These are phyloP conservation scores for Bombylius discolor DNA, from an alignment of 2,888 invertebrate species.

Conservation along the genomic window DNA sequence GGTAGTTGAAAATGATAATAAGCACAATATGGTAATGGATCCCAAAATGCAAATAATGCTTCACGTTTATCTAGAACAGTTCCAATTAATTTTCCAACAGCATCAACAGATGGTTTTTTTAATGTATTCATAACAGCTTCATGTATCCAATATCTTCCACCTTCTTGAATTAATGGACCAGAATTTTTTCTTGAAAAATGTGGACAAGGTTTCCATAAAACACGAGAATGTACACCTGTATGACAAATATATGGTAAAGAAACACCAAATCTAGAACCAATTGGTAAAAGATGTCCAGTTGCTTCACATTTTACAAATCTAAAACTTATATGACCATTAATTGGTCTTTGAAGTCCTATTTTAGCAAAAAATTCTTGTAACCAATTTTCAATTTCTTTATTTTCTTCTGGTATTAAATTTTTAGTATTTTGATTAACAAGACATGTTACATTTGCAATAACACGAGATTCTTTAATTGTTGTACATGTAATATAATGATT, in stretches of 20 bases:
- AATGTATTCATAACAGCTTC: constrained; percentile 42
- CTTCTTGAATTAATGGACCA: constrained; percentile 37
- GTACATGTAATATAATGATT: constrained; percentile 71
- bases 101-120: constrained; percentile 37
- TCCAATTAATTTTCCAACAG: constrained; percentile 48
- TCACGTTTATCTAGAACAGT: constrained; percentile 65
- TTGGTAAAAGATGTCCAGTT: constrained; percentile 43
- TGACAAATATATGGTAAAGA: constrained; percentile 70
- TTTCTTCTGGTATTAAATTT: constrained; percentile 54
- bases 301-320: constrained; percentile 54
- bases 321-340: constrained; percentile 70
- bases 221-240: constrained; percentile 50
- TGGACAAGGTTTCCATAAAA: constrained; percentile 50
- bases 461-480: constrained; percentile 62
- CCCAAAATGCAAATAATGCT: constrained; percentile 71
- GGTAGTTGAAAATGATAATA: constrained; percentile 72
- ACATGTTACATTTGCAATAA: constrained; percentile 71
- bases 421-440: constrained; percentile 52
- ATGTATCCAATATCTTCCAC: constrained; percentile 45
- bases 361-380: constrained; percentile 55
- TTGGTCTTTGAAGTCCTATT: constrained; percentile 48
- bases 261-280: constrained; percentile 64
- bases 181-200: constrained; percentile 46
- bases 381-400: constrained; percentile 58
- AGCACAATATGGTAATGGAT: constrained; percentile 73